Evolutionary conservation across 2,113 vertebrate genomes (phyloP), one percentile per base, ranked within the genome.

Genomic region (Proterorhinus semilunaris): DNA sequence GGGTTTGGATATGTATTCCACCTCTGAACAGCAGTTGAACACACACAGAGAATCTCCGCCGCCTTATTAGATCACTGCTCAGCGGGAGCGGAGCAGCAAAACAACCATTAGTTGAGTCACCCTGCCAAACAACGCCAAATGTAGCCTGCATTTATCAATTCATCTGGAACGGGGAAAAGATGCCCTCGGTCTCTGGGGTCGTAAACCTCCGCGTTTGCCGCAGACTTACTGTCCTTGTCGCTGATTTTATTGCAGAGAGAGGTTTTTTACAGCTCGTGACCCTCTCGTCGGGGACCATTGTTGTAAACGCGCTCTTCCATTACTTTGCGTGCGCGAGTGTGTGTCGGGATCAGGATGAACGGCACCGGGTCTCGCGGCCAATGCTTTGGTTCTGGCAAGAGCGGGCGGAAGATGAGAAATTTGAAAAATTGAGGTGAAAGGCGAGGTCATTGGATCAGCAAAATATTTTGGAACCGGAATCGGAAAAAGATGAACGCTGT

Each of bases 201-300:
- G 46, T 74, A 78, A 83, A 36, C 71, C 65, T 80, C 75, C 45
- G 47, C 50, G 57, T 69, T 44, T 5, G 65, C 55, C 27, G 8
- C 7, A 48, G 48, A 11, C 5, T 36, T n/a, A 48, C 50, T 6
- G 13, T 21, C 43, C 50, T 61, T 62, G 55, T 47, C 10, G 9
- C 27, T 46, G 65, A 64, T 78, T 80, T 82, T 72, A 83, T 70
- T 53, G 44, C 69, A 66, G 59, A 47, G 55, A 47, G 57, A 47
- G 48, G 8, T 17, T 68, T 68, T 68, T 77, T 63, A 70, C 63
- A 17, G 63, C 76, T 53, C 27, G 17, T 46, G 71, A 73, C 68
- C 44, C 73, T 69, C 67, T 36, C 45, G 21, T 43, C 66, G 55
- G 72, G 57, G 57, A 59, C 49, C 66, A 58, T 67, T 13, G 64